Conservation (phyloP, 2,888 invertebrate species). For the Venustoraphidia nigricollis region DNA sequence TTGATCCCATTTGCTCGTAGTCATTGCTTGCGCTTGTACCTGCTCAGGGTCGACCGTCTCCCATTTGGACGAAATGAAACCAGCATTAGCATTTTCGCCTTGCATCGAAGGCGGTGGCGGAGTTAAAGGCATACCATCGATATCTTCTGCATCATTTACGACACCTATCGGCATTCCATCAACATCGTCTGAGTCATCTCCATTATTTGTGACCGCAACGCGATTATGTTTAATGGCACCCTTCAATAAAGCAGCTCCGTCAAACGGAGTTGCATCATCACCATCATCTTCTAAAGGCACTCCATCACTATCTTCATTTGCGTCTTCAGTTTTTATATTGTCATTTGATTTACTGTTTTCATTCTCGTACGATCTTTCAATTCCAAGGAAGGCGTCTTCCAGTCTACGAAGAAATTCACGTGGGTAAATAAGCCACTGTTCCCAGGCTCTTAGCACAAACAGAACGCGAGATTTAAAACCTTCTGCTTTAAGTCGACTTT, state of each 20-base stretch:
- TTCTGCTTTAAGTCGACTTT: constrained; percentile 84
- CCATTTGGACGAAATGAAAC: constrained; percentile 89
- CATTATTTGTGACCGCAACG: not conserved
- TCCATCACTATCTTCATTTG: constrained; percentile 52
- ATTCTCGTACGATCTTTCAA: constrained; percentile 22
- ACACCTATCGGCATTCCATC: constrained; percentile 47
- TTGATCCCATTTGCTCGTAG: constrained; percentile 78
- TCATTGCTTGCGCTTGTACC: constrained; percentile 67
- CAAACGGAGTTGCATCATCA: constrained; percentile 51
- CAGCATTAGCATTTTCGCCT: constrained; percentile 26
- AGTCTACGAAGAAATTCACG: constrained; percentile 77
- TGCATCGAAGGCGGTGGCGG: constrained; percentile 4
- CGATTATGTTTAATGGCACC: constrained; percentile 41
- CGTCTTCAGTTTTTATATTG: not conserved
- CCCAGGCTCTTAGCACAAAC: constrained; percentile 88
- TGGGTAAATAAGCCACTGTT: constrained; percentile 93
- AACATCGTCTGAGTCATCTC: constrained; percentile 34
- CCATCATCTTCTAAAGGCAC: constrained; percentile 40
- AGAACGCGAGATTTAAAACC: constrained; percentile 85
- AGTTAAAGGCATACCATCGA: constrained; percentile 53
- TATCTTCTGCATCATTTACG: constrained; percentile 34
- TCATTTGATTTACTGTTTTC: constrained; percentile 1
- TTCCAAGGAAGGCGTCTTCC: constrained; percentile 82
- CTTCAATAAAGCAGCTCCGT: constrained; percentile 68
- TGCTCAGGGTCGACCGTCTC: constrained; percentile 86